Conservation (phyloP, 2,797 vertebrate species). For the Mormyrus proboscirostris region DNA sequence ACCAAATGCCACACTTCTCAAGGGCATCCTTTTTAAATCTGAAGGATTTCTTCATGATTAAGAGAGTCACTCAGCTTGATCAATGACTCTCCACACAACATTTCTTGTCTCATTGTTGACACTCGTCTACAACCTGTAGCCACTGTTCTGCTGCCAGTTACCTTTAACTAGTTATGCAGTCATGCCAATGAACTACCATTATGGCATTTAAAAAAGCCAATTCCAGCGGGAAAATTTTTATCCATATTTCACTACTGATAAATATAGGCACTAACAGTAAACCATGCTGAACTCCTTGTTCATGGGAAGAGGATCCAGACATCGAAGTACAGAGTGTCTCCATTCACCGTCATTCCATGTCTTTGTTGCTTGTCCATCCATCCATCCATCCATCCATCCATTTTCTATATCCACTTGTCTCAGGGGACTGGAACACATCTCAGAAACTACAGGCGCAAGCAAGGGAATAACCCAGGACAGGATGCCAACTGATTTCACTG, state of each 20-base stretch:
- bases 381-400: not conserved
- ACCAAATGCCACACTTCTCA: slow-evolving; percentile 6
- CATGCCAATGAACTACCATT: not conserved
- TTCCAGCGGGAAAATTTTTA: not conserved
- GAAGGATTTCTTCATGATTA: not conserved
- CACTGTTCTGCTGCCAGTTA: not conserved
- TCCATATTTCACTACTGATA: not conserved
- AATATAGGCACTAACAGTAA: not conserved
- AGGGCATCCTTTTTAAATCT: not conserved
- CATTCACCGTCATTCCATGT: not conserved
- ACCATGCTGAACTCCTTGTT: not conserved
- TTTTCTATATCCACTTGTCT: not conserved
- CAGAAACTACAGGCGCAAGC: not conserved
- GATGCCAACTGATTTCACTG: not conserved
- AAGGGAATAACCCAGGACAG: not conserved
- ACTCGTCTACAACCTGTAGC: not conserved
- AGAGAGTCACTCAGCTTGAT: slow-evolving; percentile 8
- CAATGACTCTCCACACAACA: not conserved
- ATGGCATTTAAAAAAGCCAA: not conserved
- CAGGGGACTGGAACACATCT: not conserved
- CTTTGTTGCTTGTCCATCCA: not conserved
- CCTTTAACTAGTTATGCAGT: not conserved
- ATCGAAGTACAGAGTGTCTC: not conserved
- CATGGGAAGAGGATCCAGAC: not conserved
- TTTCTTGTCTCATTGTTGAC: not conserved